Conservation (phyloP, 2,113 vertebrate genomes). For the Bufo bufo region DNA sequence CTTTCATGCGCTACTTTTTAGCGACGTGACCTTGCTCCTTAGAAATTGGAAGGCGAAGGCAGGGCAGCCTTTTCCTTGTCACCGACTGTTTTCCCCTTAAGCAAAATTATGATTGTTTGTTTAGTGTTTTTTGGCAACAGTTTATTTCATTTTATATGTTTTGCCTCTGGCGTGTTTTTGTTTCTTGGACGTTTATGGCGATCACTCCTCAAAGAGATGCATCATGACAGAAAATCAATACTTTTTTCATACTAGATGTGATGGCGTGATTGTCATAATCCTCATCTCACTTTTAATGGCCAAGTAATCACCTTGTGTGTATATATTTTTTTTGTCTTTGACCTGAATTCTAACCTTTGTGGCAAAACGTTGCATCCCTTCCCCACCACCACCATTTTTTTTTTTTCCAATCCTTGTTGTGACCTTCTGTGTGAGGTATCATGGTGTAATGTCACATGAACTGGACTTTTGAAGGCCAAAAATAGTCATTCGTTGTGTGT, state of each 20-base stretch:
- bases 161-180: conserved; percentile 74
- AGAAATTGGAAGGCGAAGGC: conserved; percentile 56
- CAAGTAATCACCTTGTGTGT: conserved; percentile 65
- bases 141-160: conserved; percentile 71
- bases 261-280: conserved; percentile 82
- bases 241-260: conserved; percentile 81
- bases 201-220: conserved; percentile 81
- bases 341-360: conserved; percentile 75
- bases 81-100: conserved; percentile 62
- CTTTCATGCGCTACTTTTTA: conserved; percentile 59
- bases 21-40: conserved; percentile 63
- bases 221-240: conserved; percentile 95
- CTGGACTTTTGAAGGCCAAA: not conserved
- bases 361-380: conserved; percentile 60
- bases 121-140: conserved; percentile 66
- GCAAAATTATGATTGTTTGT: conserved; percentile 65
- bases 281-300: conserved; percentile 75
- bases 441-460: conserved; percentile 13
- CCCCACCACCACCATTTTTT: not conserved
- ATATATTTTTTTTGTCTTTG: conserved; percentile 67
- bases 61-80: conserved; percentile 63
- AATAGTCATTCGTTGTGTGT: not conserved
- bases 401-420: not conserved
- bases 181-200: conserved; percentile 68
- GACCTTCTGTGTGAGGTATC: conserved; percentile 8